Base-by-base conservation (phyloP, 2,888 invertebrate species). In the Sarcophaga subvicina region DNA sequence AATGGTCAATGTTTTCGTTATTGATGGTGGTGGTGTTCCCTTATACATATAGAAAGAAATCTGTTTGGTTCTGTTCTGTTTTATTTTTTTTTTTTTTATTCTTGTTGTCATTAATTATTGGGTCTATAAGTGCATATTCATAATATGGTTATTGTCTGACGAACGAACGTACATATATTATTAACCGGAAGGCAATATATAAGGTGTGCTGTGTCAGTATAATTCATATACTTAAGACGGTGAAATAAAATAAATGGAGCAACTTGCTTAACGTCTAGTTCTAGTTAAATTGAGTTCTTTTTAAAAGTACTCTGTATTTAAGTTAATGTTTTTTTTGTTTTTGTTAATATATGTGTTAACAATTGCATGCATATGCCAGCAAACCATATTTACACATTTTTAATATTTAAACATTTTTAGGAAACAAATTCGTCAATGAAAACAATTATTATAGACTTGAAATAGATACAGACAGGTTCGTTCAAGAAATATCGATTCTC, bases 161-260 rank as follows among this genome's bases (percentile, higher is more conserved):
- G 22, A 63, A 67, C 22, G 59, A 73, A 60, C 47, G 54, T 69
- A 60, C 47, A 45, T 69, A 67, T 67, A 37, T 67, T 67, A n/a
- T 71, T 82, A 83, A 76, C 78, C 86, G 86, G 86, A 87, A 87
- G 86, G 73, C 73, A 83, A 37, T 37, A 37, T 81, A 54, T 66
- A 69, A 83, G 73, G 73, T 83, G 77, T 83, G 83, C 78, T 86
- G 59, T 83, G 45, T 67, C 45, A 17, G 22, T 54, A 54, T 77
- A 82, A 71, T 63, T 70, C 25, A 75, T 75, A 25, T 72, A 17
- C 17, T 59, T 77, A 20, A 70, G 20, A n/a, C 27, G 37, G 37
- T 37, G 4, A 54, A 54, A 17, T 14, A 54, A 54, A 54, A 17
- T 54, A 54, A 14, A 54, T 54, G 17, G 54, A 69, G 20, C 27